phyloP scores from a whole-genome alignment of 2,888 invertebrate species.

The Cepaea hortensis region DNA sequence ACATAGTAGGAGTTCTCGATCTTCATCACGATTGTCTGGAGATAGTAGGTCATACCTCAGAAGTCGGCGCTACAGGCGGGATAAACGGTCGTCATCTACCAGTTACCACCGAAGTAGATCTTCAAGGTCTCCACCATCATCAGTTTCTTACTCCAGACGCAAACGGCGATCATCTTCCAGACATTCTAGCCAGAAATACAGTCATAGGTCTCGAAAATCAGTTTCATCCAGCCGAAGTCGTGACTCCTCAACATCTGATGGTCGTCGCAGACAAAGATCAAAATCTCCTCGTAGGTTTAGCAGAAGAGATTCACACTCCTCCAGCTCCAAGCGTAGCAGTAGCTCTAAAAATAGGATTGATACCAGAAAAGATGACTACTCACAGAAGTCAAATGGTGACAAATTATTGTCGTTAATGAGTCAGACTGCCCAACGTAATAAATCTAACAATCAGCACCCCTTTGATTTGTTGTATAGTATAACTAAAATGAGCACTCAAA shows the following conservation, averaged over 20 bases:
- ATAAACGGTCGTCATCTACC: slow-evolving; percentile 14
- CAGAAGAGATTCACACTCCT: not conserved
- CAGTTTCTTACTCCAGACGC: not conserved
- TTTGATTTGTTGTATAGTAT: slow-evolving; percentile 17
- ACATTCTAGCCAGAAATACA: not conserved
- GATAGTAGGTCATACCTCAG: not conserved
- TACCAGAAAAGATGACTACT: slow-evolving; percentile 1
- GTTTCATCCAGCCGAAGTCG: not conserved
- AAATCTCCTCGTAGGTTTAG: not conserved
- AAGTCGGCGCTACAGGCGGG: not conserved
- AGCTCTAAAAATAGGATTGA: not conserved
- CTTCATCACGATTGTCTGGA: not conserved
- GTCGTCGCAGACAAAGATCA: not conserved
- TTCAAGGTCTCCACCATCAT: not conserved
- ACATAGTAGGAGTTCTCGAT: not conserved
- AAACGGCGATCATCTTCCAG: not conserved
- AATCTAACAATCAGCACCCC: slow-evolving; percentile 4
- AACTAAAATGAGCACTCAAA: not conserved
- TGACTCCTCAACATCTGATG: not conserved
- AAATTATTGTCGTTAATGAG: not conserved
- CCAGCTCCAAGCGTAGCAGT: not conserved
- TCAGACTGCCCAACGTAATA: not conserved
- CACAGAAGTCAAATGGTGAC: not conserved
- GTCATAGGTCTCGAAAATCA: not conserved
- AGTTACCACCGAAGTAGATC: not conserved